These are phyloP conservation scores for Neodiprion pinetum DNA, from an alignment of 1,140 invertebrate species.

Conservation along the genomic window DNA sequence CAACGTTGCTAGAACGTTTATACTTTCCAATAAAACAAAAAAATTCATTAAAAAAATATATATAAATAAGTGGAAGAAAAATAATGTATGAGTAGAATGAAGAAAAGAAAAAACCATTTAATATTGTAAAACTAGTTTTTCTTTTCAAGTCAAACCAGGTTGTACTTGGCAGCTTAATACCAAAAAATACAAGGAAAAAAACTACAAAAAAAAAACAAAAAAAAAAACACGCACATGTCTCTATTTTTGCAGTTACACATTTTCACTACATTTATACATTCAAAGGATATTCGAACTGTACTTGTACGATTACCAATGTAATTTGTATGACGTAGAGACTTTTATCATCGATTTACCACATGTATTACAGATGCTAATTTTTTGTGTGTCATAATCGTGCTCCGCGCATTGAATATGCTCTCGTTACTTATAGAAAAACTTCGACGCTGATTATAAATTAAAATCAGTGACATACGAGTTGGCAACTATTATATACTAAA, in stretches of 20 bases:
- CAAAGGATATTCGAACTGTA: not conserved
- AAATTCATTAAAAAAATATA: not conserved
- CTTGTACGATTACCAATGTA: too few species aligned
- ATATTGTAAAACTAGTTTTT: constrained; percentile 3
- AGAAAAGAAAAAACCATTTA: constrained; percentile 9
- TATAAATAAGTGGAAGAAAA: not conserved
- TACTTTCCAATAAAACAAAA: constrained; percentile 13
- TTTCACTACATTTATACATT: constrained; percentile 43
- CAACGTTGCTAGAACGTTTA: constrained; percentile 36
- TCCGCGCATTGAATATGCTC: too few species aligned
- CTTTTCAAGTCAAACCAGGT: constrained; percentile 25
- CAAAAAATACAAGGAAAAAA: constrained; percentile 41
- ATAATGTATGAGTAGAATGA: not conserved
- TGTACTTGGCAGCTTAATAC: constrained; percentile 52
- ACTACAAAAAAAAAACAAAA: constrained; percentile 19
- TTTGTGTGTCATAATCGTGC: too few species aligned
- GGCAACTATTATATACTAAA: too few species aligned
- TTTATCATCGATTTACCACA: too few species aligned
- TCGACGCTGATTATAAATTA: too few species aligned
- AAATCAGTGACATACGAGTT: too few species aligned
- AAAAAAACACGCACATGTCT: constrained; percentile 41
- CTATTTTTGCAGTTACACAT: constrained; percentile 54
- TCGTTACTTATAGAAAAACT: too few species aligned
- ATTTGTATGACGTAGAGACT: too few species aligned
- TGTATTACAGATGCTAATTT: too few species aligned